Conservation (phyloP, 2,113 vertebrate genomes). For the Sturnus vulgaris region DNA sequence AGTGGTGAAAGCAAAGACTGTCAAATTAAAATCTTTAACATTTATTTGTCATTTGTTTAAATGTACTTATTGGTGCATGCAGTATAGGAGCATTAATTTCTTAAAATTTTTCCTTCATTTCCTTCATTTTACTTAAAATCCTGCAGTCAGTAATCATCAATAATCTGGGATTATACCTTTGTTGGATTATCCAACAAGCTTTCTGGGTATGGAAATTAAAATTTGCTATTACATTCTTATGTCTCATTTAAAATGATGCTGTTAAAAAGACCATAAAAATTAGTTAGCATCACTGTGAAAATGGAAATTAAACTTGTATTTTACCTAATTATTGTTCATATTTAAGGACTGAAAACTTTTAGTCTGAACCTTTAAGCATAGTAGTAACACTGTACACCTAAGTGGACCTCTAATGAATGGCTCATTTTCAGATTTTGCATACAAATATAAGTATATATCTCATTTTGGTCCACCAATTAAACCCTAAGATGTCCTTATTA, state of each 20-base stretch:
- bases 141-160: background rate
- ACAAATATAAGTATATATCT: background rate
- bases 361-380: background rate
- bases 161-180: background rate
- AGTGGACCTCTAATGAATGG: background rate
- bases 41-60: background rate
- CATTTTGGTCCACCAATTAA: background rate
- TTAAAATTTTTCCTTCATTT: background rate
- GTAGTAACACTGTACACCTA: background rate
- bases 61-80: background rate
- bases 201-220: background rate
- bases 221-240: background rate
- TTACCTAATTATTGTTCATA: background rate
- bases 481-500: background rate
- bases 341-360: background rate
- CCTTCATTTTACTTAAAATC: background rate
- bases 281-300: background rate
- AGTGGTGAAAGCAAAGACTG: background rate
- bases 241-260: background rate
- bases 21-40: background rate
- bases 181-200: background rate
- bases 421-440: no score
- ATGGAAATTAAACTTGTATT: background rate
- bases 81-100: background rate
- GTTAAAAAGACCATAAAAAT: background rate